Percentiles rank a stretch among this genome's conserved stretches.
Conservation (phyloP, 2,888 invertebrate genomes). For the Perizoma flavofasciatum region DNA sequence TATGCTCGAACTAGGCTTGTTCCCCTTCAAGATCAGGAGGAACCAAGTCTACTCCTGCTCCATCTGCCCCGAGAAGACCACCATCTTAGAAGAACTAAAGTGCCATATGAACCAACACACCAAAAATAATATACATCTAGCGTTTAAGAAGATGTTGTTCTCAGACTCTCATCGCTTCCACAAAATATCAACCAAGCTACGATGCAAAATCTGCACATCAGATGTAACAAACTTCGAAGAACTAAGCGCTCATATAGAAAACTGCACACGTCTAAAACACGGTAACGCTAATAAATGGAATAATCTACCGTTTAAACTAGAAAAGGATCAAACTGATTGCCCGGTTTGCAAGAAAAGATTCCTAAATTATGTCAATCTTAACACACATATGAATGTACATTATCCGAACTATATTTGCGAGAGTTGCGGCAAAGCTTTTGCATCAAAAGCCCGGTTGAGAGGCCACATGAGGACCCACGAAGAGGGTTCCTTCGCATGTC, state of each 20-base stretch:
- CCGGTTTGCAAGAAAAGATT: conserved; percentile 72
- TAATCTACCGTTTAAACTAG: conserved; percentile 70
- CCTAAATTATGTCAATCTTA: conserved; percentile 70
- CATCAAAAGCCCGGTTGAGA: conserved; percentile 73
- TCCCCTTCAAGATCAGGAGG: conserved; percentile 71
- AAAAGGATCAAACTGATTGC: conserved; percentile 75
- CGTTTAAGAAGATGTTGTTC: conserved; percentile 70
- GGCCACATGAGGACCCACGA: conserved; percentile 82
- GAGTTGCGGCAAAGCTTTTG: conserved; percentile 81
- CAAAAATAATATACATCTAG: conserved; percentile 57
- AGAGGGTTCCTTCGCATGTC: conserved; percentile 71
- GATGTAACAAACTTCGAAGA: conserved; percentile 61
- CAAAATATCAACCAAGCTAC: conserved; percentile 47
- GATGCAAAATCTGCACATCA: conserved; percentile 68
- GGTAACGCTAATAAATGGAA: conserved; percentile 53
- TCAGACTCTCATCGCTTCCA: conserved; percentile 64
- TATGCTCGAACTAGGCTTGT: conserved; percentile 62
- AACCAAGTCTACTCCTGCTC: conserved; percentile 60
- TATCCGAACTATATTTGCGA: conserved; percentile 80
- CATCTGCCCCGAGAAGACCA: conserved; percentile 62
- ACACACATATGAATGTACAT: conserved; percentile 81
- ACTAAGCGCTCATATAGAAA: conserved; percentile 59
- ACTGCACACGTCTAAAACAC: conserved; percentile 58
- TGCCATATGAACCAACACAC: conserved; percentile 61
- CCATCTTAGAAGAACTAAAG: conserved; percentile 60